Evolutionary conservation across 2,888 invertebrate genomes (phyloP).

Genomic region (Parnassius smintheus): DNA sequence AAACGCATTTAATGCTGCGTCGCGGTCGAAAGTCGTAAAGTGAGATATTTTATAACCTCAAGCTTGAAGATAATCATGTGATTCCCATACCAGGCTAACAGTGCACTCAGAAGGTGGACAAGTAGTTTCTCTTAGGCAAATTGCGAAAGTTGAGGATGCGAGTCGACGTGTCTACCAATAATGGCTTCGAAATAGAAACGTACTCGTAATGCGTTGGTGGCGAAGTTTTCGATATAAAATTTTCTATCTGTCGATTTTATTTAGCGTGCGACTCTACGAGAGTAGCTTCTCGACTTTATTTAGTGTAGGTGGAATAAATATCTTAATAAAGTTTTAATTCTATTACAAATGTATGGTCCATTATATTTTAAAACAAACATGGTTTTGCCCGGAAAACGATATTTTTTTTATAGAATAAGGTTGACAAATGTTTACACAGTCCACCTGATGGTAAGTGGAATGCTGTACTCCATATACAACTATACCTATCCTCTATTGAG

Average conservation of each 20-base stretch:
- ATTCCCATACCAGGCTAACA: slow-evolving; percentile 36
- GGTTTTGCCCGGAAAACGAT: no score
- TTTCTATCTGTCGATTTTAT: slow-evolving; percentile 18
- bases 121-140: slow-evolving; percentile 16
- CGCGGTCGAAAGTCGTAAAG: slow-evolving; percentile 41
- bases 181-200: slow-evolving; percentile 31
- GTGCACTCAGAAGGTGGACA: slow-evolving; percentile 29
- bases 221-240: slow-evolving; percentile 31
- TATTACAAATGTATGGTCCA: no score
- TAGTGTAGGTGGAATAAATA: no score
- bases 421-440: no score
- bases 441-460: no score
- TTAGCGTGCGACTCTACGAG: neutral
- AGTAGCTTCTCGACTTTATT: neutral
- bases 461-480: no score
- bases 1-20: slow-evolving; percentile 47
- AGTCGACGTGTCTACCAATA: slow-evolving; percentile 26
- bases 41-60: slow-evolving; percentile 42
- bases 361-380: no score
- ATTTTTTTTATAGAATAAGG: no score
- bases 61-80: slow-evolving; percentile 44
- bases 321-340: no score
- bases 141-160: slow-evolving; percentile 21
- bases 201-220: slow-evolving; percentile 24
- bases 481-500: no score